phyloP scores from a whole-genome alignment of 2,797 vertebrate genomes.

The Trematomus bernacchii region DNA sequence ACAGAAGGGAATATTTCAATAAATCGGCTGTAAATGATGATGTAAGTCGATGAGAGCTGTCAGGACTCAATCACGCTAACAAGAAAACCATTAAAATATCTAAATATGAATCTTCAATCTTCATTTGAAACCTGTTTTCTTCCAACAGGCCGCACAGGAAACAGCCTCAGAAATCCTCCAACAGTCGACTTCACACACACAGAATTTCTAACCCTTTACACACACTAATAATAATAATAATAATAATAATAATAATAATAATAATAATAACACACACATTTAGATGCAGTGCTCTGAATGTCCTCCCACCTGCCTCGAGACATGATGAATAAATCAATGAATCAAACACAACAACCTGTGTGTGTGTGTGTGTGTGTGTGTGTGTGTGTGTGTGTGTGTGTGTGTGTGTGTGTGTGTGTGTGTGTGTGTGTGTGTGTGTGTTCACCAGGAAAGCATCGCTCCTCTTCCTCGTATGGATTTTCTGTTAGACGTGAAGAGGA shows the following conservation, averaged over 20 bases:
- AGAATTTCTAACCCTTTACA: neutral
- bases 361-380: too few species aligned
- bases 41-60: too few species aligned
- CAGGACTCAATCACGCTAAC: too few species aligned
- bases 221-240: neutral
- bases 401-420: too few species aligned
- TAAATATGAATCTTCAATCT: too few species aligned
- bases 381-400: too few species aligned
- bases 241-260: neutral
- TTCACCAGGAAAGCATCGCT: constrained; percentile 26
- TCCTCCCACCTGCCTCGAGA: constrained; percentile 6
- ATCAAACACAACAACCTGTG: constrained; percentile 1
- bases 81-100: too few species aligned
- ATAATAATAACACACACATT: neutral
- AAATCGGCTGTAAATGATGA: too few species aligned
- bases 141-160: neutral
- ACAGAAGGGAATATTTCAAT: too few species aligned
- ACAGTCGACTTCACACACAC: neutral
- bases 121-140: neutral
- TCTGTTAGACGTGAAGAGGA: constrained; percentile 43
- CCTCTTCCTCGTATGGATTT: constrained; percentile 47
- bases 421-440: neutral
- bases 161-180: neutral
- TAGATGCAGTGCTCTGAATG: neutral
- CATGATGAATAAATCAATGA: constrained; percentile 22